phyloP scores from a whole-genome alignment of 2,797 vertebrate species.

The Megaceryle alcyon region DNA sequence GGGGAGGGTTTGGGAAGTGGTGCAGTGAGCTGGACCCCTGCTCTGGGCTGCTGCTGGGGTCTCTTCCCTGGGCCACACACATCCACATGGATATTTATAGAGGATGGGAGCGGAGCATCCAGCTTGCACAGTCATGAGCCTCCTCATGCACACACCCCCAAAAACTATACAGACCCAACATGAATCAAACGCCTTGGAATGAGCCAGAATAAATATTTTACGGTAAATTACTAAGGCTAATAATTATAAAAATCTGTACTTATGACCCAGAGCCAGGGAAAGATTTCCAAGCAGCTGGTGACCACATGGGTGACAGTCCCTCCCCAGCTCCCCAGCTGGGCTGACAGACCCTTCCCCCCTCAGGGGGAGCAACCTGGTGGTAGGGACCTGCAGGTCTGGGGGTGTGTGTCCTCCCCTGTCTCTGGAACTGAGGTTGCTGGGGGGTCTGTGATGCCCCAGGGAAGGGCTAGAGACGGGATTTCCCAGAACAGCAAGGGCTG shows the following conservation, averaged over 20 bases:
- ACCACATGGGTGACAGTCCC: constrained; percentile 47
- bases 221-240: constrained; percentile 67
- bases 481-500: not conserved
- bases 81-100: not conserved
- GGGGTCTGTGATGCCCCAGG: not conserved
- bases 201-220: constrained; percentile 75
- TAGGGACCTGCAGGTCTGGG: not conserved
- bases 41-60: not conserved
- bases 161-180: constrained; percentile 4
- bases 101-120: not conserved
- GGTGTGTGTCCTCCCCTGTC: not conserved
- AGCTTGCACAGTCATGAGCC: not conserved
- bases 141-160: not conserved
- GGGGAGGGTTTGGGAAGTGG: not conserved
- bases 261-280: constrained; percentile 44
- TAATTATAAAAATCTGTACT: constrained; percentile 73
- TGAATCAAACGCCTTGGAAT: constrained; percentile 3
- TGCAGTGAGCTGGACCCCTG: rapidly evolving
- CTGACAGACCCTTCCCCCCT: not conserved
- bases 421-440: not conserved
- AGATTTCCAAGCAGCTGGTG: constrained; percentile 68
- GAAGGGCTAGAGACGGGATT: not conserved
- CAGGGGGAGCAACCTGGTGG: not conserved
- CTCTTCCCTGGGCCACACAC: constrained; percentile 19
- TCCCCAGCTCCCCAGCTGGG: not conserved